Percentiles rank a stretch among this genome's conserved stretches.
Conservation (phyloP, 2,888 invertebrate genomes). For the Phlogophora meticulosa region DNA sequence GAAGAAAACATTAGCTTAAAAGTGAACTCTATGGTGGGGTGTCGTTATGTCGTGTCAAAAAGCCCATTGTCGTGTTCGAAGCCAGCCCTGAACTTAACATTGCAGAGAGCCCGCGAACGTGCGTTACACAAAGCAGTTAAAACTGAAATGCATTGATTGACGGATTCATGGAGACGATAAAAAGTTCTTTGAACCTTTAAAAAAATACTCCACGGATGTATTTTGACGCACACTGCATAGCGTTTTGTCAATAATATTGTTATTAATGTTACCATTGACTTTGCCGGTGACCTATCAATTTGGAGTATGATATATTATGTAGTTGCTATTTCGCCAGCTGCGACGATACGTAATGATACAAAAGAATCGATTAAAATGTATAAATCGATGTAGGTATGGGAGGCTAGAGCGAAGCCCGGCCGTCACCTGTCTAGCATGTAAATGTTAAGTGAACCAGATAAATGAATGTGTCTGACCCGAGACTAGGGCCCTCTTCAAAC, state of each 20-base stretch:
- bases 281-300: conserved; percentile 65
- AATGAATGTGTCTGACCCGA: conserved; percentile 72
- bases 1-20: conserved; percentile 10
- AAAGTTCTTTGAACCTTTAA: conserved; percentile 79
- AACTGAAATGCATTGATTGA: conserved; percentile 82
- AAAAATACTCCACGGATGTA: conserved; percentile 68
- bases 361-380: conserved; percentile 43
- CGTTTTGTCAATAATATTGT: conserved; percentile 71
- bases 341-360: conserved; percentile 18
- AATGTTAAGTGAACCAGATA: conserved; percentile 71
- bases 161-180: conserved; percentile 78
- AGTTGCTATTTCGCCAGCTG: conserved; percentile 50
- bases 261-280: conserved; percentile 72
- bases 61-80: conserved; percentile 25
- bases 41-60: conserved; percentile 39
- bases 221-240: conserved; percentile 54
- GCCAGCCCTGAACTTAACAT: conserved; percentile 64
- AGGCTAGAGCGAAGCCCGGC: conserved; percentile 15
- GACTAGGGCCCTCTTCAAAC: conserved; percentile 55
- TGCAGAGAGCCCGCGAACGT: conserved; percentile 65
- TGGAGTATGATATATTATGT: conserved; percentile 42
- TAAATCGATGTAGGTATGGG: conserved; percentile 31
- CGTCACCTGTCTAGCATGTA: conserved; percentile 65
- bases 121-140: conserved; percentile 77
- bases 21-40: conserved; percentile 6